Base-by-base conservation (phyloP, 2,797 vertebrate genomes). In the Helarctos malayanus region DNA sequence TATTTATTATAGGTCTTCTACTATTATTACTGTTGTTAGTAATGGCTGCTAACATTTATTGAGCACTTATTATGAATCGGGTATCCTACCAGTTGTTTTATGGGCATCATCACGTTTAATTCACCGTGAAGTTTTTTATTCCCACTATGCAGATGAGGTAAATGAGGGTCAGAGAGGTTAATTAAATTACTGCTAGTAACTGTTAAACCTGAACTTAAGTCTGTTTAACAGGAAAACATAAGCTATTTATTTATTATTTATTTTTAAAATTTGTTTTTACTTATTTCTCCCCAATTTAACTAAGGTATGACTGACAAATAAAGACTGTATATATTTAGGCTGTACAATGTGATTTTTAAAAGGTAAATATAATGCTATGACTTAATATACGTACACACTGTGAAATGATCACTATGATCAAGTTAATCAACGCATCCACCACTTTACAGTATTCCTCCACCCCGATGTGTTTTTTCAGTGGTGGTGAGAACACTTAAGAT, bases 221-320 rank as follows among this genome's bases (percentile, higher is more conserved):
- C n/a, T 89, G 35, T 69, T 84, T 89, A 89, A 65, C 35, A 49
- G 19, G 35, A 95, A 95, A 96, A 92, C 38, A 89, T 57, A 82
- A 0, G 9, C 45, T 95, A 91, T 57, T 80, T 56, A 69, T 41
- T 78, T 57, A 63, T 52, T 86, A 59, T 47, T 79, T 78, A n/a
- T 57, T 35, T 84, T 4, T 41, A 90, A 92, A 32, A 23, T 45
- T 59, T 49, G 7, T 35, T 69, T 73, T 49, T 49, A 78, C 18
- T 89, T 45, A 76, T 41, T 83, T 54, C 25, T 41, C 13, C 7
- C 78, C 21, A 47, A 15, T 56, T 96, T 96, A 65, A 84, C 10
- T 80, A 63, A 89, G 9, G 29, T 47, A 85, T 63, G 45, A 61
- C 5, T 78, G 71, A 78, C 35, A 92, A 91, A 57, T 78, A 78